A percentile compares a stretch with the other conserved stretches of the same genome.
Conservation (phyloP, 2,888 invertebrate species). For the Apodemia mormo region DNA sequence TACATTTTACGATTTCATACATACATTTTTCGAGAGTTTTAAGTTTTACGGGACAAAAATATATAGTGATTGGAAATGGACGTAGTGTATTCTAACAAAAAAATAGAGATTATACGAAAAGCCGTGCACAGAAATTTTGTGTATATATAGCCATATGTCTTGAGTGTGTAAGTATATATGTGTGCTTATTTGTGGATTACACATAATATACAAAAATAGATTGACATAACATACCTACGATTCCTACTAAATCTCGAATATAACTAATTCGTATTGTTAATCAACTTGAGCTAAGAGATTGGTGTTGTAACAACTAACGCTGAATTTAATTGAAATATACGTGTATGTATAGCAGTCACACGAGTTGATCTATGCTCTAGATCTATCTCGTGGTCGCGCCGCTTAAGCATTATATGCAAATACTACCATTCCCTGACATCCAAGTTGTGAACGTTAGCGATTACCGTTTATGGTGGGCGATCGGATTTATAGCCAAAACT, state of each 20-base stretch:
- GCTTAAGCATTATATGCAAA: constrained; percentile 72
- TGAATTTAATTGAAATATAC: constrained; percentile 18
- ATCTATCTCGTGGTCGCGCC: constrained; percentile 68
- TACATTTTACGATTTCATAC: too few species aligned
- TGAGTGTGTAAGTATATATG: too few species aligned
- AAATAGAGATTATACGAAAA: too few species aligned
- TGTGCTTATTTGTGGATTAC: too few species aligned
- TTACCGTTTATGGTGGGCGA: constrained; percentile 40
- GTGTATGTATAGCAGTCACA: constrained; percentile 44
- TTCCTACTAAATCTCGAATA: neutral
- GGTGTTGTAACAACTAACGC: constrained; percentile 1
- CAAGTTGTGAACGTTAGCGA: constrained; percentile 57
- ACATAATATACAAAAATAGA: too few species aligned
- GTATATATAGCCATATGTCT: too few species aligned
- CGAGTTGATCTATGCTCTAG: constrained; percentile 68
- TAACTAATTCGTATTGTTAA: constrained; percentile 24
- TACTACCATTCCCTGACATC: constrained; percentile 52
- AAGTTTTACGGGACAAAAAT: too few species aligned
- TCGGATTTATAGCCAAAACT: constrained; percentile 27
- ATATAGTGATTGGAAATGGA: too few species aligned
- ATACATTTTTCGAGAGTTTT: too few species aligned
- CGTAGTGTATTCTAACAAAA: too few species aligned
- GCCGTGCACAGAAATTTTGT: too few species aligned
- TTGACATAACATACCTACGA: too few species aligned
- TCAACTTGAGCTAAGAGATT: constrained; percentile 18